These are phyloP conservation scores for Zalophus californianus DNA, from an alignment of 2,797 vertebrate genomes.

Conservation along the genomic window DNA sequence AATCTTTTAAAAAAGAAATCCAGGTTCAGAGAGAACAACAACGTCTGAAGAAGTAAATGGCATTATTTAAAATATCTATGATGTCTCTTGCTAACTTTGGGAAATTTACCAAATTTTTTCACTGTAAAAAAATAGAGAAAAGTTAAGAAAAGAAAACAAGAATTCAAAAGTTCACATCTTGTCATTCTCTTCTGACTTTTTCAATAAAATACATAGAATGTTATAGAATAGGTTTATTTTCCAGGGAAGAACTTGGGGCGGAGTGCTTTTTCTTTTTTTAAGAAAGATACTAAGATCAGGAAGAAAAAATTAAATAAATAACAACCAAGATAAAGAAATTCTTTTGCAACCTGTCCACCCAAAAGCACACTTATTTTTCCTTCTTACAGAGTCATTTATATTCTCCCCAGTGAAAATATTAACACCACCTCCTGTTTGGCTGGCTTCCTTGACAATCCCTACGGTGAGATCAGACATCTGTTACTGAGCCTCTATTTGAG, in stretches of 20 bases:
- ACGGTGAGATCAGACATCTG: constrained; percentile 34
- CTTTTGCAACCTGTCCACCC: neutral
- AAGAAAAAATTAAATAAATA: constrained; percentile 45
- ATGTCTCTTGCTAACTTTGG: neutral
- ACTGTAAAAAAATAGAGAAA: neutral
- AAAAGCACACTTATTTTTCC: neutral
- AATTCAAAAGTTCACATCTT: constrained; percentile 32
- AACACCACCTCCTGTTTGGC: constrained; percentile 20
- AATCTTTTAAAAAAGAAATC: neutral
- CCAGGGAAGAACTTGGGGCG: neutral
- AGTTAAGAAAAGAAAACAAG: neutral
- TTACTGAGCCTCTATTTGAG: constrained; percentile 38
- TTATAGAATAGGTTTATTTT: neutral
- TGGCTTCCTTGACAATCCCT: neutral
- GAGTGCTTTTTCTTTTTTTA: neutral
- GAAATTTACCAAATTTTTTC: constrained; percentile 6
- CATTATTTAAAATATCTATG: neutral
- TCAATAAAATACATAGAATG: constrained; percentile 14
- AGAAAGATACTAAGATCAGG: neutral
- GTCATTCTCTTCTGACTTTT: constrained; percentile 44
- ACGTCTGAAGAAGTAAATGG: constrained; percentile 8
- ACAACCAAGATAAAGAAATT: constrained; percentile 11
- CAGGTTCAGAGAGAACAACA: constrained; percentile 6
- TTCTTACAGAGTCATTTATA: constrained; percentile 36
- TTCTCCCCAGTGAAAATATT: constrained; percentile 29